Base-by-base conservation (phyloP, 2,797 vertebrate genomes). In the Tenualosa thibaudeaui region DNA sequence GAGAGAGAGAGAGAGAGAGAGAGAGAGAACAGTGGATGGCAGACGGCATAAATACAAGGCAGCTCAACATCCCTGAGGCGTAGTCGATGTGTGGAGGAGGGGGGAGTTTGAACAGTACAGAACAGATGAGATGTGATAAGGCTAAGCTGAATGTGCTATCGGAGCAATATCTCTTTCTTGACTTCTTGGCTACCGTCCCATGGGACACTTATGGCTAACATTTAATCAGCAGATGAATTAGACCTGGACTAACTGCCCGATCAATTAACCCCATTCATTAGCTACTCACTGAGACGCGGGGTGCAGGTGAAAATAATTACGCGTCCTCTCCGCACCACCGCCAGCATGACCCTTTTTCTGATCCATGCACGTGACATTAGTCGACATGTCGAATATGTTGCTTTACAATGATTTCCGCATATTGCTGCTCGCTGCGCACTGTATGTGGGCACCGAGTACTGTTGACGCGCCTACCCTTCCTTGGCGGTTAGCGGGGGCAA, bases 211-310 rank as follows among this genome's bases (percentile, higher is more conserved):
- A 31, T 17, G 31, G 31, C 5, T 40, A 19, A 31, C 68, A 75
- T 75, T 17, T 75, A 75, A 75, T 75, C 68, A 43, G 31, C 13
- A 75, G 40, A 75, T 75, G 12, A 43, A 75, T 75, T 15, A 43
- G 31, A 43, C 37, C 68, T 40, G 65, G 65, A 71, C 65, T 71
- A 71, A 71, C 65, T 40, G 68, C 31, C 68, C 17, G 68, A 75
- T 75, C 68, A 75, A 75, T 75, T 75, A 75, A 75, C 68, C 68
- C 37, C 15, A 75, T 43, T 75, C 37, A 75, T 75, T 75, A 75
- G 31, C 13, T 12, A 8, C 31, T 19, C 13, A 4, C 13, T 37
- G 31, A 15, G 7, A 75, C 68, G 31, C 5, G 31, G 31, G 31
- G 26, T 15, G 31, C 68, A 12, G 31, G 9, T 75, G 68, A 37